Evolutionary conservation across 2,113 vertebrate genomes (phyloP).

Genomic region (Leptosomus discolor): DNA sequence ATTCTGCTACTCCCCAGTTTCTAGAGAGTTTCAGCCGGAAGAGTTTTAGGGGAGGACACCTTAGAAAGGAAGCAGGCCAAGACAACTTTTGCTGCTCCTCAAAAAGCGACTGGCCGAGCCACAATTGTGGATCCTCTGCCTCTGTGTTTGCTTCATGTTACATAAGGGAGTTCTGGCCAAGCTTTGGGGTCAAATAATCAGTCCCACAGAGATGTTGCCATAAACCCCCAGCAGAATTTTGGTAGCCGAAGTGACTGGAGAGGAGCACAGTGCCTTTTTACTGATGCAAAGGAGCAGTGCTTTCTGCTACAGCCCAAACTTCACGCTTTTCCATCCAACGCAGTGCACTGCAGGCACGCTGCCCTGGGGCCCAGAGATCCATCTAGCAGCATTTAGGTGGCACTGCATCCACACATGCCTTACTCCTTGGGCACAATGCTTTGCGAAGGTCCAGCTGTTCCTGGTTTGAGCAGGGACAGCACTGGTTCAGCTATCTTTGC

Average conservation of each 20-base stretch:
- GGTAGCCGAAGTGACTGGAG: not conserved
- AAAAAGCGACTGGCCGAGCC: not conserved
- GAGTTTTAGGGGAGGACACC: not conserved
- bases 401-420: rapidly evolving
- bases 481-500: not conserved
- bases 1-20: not conserved
- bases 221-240: not conserved
- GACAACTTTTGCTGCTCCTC: not conserved
- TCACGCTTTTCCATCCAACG: not conserved
- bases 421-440: not conserved
- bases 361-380: not conserved
- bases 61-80: not conserved
- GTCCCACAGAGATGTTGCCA: not conserved
- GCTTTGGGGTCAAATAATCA: not conserved
- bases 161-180: not conserved
- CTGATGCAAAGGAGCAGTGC: not conserved
- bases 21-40: not conserved
- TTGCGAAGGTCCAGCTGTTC: not conserved
- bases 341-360: not conserved
- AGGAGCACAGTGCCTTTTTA: not conserved
- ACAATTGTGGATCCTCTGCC: not conserved
- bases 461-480: not conserved
- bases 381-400: not conserved
- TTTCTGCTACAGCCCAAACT: not conserved
- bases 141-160: not conserved